Conservation (phyloP, 2,888 invertebrate genomes). For the Petrophora chlorosata region DNA sequence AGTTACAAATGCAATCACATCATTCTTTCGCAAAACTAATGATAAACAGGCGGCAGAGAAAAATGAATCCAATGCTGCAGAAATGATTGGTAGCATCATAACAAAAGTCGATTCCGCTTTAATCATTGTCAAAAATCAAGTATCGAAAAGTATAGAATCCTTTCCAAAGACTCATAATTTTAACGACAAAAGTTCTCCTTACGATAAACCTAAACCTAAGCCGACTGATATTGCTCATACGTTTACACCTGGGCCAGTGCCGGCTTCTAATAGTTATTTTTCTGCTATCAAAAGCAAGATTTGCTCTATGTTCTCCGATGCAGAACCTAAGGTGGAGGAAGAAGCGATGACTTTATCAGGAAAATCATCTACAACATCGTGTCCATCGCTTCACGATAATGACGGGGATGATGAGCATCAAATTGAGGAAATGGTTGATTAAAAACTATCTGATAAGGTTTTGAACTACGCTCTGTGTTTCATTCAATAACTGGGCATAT, state of each 20-base stretch:
- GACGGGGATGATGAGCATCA: conserved; percentile 29
- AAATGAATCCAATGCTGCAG: background rate
- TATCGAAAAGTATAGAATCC: conserved; percentile 28
- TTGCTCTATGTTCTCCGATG: conserved; percentile 48
- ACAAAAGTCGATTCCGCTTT: conserved; percentile 46
- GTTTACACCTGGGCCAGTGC: conserved; percentile 7
- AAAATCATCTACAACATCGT: background rate
- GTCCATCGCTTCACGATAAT: too few species aligned
- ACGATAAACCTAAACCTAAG: conserved; percentile 35
- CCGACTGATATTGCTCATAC: conserved; percentile 24
- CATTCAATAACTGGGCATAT: too few species aligned
- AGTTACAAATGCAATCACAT: conserved; percentile 31
- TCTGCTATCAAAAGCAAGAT: conserved; percentile 48
- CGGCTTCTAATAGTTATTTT: conserved; percentile 42
- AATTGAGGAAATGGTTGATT: conserved; percentile 22
- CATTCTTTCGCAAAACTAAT: conserved; percentile 27
- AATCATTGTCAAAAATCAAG: conserved; percentile 35
- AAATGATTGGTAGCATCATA: conserved; percentile 29
- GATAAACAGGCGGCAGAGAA: background rate
- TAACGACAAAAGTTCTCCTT: conserved; percentile 42
- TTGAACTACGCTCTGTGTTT: too few species aligned
- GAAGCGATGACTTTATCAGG: conserved; percentile 10
- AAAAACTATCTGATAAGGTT: too few species aligned
- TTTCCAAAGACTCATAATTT: conserved; percentile 20
- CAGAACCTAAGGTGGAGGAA: conserved; percentile 22